Conservation (phyloP, 2,888 invertebrate genomes). For the Drosophila austrosaltans region DNA sequence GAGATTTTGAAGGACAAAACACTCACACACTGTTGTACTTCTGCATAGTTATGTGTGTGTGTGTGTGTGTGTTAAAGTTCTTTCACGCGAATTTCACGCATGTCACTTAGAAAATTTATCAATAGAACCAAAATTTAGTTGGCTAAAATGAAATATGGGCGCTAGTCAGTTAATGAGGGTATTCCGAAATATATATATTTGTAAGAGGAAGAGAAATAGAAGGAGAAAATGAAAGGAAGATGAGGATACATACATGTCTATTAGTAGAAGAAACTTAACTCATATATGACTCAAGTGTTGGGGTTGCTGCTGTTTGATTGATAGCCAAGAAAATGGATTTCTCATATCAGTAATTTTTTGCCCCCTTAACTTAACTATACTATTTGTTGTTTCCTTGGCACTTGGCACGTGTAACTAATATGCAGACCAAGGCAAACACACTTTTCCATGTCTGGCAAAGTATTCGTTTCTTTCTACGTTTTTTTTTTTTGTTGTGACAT, state of each 20-base stretch:
- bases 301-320: constrained; percentile 54
- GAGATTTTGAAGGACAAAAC: constrained; percentile 64
- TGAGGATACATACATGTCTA: constrained; percentile 37
- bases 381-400: constrained; percentile 31
- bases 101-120: constrained; percentile 61
- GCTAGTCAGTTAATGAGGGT: constrained; percentile 64
- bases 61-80: constrained; percentile 32
- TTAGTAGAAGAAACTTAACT: constrained; percentile 34
- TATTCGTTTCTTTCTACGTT: background rate
- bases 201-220: too few relatives aligned
- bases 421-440: constrained; percentile 25
- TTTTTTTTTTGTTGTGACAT: background rate
- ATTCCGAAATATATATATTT: constrained; percentile 28
- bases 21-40: background rate
- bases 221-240: background rate
- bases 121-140: constrained; percentile 44
- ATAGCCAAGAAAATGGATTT: constrained; percentile 70
- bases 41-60: constrained; percentile 1
- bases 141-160: constrained; percentile 64
- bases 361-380: constrained; percentile 7
- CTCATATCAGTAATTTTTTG: constrained; percentile 49
- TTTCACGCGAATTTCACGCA: constrained; percentile 43
- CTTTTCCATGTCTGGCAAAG: background rate
- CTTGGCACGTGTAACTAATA: constrained; percentile 42
- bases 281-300: constrained; percentile 24